Evolutionary conservation across 1,140 invertebrate genomes (phyloP).

Genomic region (Cataglyphis hispanica): DNA sequence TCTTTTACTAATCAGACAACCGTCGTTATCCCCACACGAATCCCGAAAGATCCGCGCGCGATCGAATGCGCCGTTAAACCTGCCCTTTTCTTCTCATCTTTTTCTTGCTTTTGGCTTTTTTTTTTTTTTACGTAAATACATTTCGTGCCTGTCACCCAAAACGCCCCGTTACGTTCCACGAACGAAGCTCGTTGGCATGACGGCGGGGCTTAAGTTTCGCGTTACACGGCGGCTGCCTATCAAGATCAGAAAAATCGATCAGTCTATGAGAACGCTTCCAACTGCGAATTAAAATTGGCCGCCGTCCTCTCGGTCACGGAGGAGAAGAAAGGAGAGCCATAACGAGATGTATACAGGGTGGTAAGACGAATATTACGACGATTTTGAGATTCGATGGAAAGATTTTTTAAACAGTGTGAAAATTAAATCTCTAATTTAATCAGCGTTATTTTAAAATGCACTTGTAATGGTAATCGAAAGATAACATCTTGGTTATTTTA

Average conservation of each 20-base stretch:
- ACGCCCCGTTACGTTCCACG: conserved; percentile 54
- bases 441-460: background rate
- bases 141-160: conserved; percentile 63
- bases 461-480: background rate
- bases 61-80: conserved; percentile 55
- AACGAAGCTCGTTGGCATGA: conserved; percentile 63
- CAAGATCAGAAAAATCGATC: conserved; percentile 66
- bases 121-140: conserved; percentile 46
- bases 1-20: conserved; percentile 13
- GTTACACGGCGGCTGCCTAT: conserved; percentile 66
- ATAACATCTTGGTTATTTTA: background rate
- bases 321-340: background rate
- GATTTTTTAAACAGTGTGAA: background rate
- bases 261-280: conserved; percentile 49
- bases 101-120: background rate
- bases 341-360: conserved; percentile 5
- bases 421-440: background rate
- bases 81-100: background rate
- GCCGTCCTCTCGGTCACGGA: background rate
- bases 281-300: conserved; percentile 52
- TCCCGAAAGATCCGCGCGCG: conserved; percentile 39
- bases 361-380: background rate
- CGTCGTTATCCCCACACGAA: conserved; percentile 28
- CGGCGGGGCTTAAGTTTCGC: conserved; percentile 72
- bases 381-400: background rate